Percentiles rank a stretch among this genome's conserved stretches.
Evolutionary conservation across 2,113 vertebrate genomes (phyloP).

Genomic region (Salvelinus namaycush): DNA sequence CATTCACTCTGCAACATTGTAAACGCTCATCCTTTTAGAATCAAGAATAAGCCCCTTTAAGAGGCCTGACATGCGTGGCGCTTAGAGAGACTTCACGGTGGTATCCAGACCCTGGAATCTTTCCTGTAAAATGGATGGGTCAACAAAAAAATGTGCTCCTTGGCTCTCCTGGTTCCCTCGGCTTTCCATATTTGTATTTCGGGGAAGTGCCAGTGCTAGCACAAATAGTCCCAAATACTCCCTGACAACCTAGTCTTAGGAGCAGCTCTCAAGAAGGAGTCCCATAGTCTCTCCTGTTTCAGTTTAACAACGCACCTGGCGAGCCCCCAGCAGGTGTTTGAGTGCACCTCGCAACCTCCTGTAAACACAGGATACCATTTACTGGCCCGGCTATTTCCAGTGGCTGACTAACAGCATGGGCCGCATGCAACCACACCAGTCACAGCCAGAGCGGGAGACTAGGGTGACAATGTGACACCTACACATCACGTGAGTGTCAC

Average conservation of each 20-base stretch:
- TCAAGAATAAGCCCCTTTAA: slow-evolving; percentile 17
- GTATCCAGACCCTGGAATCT: slow-evolving; percentile 8
- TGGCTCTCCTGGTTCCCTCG: background rate
- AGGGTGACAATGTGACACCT: background rate
- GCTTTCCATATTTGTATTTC: background rate
- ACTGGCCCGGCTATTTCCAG: slow-evolving; percentile 60
- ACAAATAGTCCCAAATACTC: background rate
- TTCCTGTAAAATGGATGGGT: slow-evolving; percentile 20
- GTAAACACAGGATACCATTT: slow-evolving; percentile 37
- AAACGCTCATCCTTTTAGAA: slow-evolving; percentile 18
- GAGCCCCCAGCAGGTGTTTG: slow-evolving; percentile 54
- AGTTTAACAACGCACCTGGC: slow-evolving; percentile 43
- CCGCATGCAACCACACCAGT: slow-evolving; percentile 50
- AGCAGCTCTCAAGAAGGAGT: slow-evolving; percentile 1
- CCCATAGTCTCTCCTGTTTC: slow-evolving; percentile 34
- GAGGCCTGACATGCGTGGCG: slow-evolving; percentile 1
- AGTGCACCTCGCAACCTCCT: slow-evolving; percentile 19
- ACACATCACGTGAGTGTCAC: slow-evolving; percentile 40
- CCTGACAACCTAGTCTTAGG: background rate
- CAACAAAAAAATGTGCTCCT: background rate
- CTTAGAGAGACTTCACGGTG: background rate
- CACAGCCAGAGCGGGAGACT: slow-evolving; percentile 31
- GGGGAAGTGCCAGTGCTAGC: background rate
- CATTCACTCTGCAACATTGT: slow-evolving; percentile 22
- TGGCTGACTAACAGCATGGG: slow-evolving; percentile 50